phyloP scores from a whole-genome alignment of 2,113 vertebrate genomes.

The Cricetomys ansorgei region DNA sequence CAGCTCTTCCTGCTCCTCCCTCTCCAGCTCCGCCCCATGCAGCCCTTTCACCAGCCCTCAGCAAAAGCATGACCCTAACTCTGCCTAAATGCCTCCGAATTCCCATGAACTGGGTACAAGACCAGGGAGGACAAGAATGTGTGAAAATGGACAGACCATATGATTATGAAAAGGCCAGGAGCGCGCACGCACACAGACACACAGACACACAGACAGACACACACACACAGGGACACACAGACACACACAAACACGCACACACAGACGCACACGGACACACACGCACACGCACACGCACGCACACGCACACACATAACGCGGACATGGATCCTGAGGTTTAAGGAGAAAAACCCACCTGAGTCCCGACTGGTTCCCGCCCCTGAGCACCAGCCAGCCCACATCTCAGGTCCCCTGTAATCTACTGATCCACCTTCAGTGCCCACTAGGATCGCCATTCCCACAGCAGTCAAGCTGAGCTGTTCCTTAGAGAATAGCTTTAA shows the following conservation, averaged over 20 bases:
- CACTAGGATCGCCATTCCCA: background rate
- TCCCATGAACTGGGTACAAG: background rate
- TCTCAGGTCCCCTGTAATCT: accelerated
- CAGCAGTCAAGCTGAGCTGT: background rate
- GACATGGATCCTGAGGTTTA: background rate
- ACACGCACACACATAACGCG: too few relatives aligned
- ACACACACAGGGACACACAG: too few relatives aligned
- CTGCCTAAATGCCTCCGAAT: background rate
- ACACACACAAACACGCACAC: too few relatives aligned
- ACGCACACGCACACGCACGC: too few relatives aligned
- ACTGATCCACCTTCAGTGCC: background rate
- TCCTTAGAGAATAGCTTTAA: slow-evolving; percentile 62
- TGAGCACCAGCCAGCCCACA: background rate
- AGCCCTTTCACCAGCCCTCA: background rate
- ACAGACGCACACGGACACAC: too few relatives aligned
- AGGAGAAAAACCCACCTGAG: background rate
- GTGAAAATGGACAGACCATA: background rate
- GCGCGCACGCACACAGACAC: too few relatives aligned
- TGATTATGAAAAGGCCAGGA: background rate
- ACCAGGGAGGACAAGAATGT: background rate
- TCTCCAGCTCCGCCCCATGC: background rate
- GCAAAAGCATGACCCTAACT: background rate
- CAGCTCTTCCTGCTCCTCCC: background rate
- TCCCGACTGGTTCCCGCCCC: background rate
- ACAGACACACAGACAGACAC: too few relatives aligned